Evolutionary conservation across 1,140 invertebrate species (phyloP), one percentile per base, ranked within the genome.

Genomic region (Musca domestica): DNA sequence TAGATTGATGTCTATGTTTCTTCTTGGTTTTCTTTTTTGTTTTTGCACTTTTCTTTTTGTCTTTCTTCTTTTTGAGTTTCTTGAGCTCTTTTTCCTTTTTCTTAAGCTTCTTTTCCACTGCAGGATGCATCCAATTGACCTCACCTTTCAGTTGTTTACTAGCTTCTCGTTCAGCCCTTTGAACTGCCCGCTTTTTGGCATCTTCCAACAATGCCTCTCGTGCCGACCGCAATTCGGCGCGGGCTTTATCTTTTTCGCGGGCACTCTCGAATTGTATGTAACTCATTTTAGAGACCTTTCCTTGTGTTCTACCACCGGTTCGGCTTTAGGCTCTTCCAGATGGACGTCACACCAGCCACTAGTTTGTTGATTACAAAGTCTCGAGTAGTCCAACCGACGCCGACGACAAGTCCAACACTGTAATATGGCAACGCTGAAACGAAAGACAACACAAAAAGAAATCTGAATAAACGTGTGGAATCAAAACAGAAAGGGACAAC

Each of bases 201-300:
- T 78, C 49, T n/a, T 76, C 69, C 1, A 84, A 69, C 30, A 83
- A 67, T 64, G 73, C 69, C 4, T 80, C 72, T 27, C 82, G 74
- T 2, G 76, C 76, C 68, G 82, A 72, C 6, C 76, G 70, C 6
- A 83, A 71, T 9, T 79, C 74, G 58, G 82, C 67, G 5, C 83
- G 74, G 5, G 74, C 73, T 54, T 77, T 78, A 9, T 84, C 82
- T 68, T 83, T 83, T 5, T 78, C 81, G 14, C 76, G 70, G 6
- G 72, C 74, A 68, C 81, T 84, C 69, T 84, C 83, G 67, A 84
- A 84, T 70, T 84, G 73, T 70, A 83, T 82, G 46, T 69, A 81
- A 54, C 77, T 82, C 81, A 83, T 83, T 19, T 71, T 56, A 10
- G 34, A 10, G 12, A 41, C 2, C 27, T 30, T 30, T 30, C 9